Evolutionary conservation across 1,140 invertebrate genomes (phyloP), one percentile per base, ranked within the genome.

Genomic region (Steinernema feltiae): DNA sequence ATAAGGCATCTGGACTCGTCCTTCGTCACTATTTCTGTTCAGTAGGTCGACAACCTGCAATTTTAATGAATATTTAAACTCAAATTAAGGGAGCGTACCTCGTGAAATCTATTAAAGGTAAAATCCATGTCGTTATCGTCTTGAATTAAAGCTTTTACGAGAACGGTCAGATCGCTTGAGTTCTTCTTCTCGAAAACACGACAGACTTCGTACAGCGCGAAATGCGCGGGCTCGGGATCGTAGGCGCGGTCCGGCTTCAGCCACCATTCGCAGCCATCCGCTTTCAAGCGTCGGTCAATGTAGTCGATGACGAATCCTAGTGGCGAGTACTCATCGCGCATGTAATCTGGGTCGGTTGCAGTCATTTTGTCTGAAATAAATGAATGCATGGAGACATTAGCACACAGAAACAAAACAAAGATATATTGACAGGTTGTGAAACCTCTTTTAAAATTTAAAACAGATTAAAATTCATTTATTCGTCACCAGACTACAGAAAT

Each of bases 401-500:
- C 53, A 63, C 24, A 63, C 53, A 63, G 53, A 63, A 27, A 21
- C n/a, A n/a, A n/a, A n/a, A n/a, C n/a, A n/a, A n/a, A n/a, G n/a
- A n/a, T n/a, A n/a, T n/a, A n/a, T n/a, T n/a, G n/a, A n/a, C n/a
- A n/a, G n/a, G n/a, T n/a, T n/a, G n/a, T n/a, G n/a, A n/a, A n/a
- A n/a, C n/a, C n/a, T n/a, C n/a, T n/a, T n/a, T n/a, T n/a, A n/a
- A n/a, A n/a, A n/a, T n/a, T n/a, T n/a, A n/a, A n/a, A n/a, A 31
- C 30, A 2, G 2, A n/a, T 71, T 18, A 30, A 30, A 30, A 30
- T n/a, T 30, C 72, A 72, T 46, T 74, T 46, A 41, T 48, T 30
- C 69, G 76, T 73, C 70, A 78, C 77, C 69, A 78, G 75, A 30
- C 69, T 46, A n/a, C 72, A n/a, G 31, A 78, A 48, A 73, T 77